Base-by-base conservation (phyloP, 2,113 vertebrate genomes). In the Thunnus maccoyii region DNA sequence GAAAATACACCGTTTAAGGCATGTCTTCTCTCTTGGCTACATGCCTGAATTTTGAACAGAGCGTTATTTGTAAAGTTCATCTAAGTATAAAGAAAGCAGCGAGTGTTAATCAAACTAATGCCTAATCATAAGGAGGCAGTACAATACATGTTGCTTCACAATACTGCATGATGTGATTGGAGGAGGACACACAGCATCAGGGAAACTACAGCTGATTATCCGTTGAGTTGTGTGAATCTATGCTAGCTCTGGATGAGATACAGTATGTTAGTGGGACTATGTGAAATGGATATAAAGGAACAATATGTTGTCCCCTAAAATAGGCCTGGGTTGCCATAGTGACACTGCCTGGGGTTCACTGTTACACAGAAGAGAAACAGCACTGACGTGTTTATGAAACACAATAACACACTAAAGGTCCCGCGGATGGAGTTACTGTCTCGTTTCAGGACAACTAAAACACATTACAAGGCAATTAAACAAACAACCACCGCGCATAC, bases 331-430 rank as follows among this genome's bases (percentile, higher is more conserved):
- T 87, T 88, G 76, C 84, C 66, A 90, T 90, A 72, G 88, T 56
- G 83, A 92, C 82, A 76, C 15, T 58, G 62, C 47, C 63, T 46
- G 63, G 77, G 72, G 68, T 84, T 27, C 68, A 78, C 46, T 10
- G 58, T 65, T 73, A 76, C 50, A 76, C 50, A 73, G 47, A 15
- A 47, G 32, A 65, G n/a, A 71, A 80, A 85, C 76, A 72, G 50
- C 76, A 80, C 73, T 64, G 73, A 86, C 1, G 51, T 85, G 86
- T 86, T 87, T 86, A 78, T 80, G 79, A 85, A 90, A 87, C 78
- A 86, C 80, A 75, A 60, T 47, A 76, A 85, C 71, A 79, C 61
- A 76, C 46, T 18, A 13, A 61, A 46, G 65, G 78, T 75, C 72
- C 72, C 2, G 30, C 18, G 64, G 75, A 78, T 70, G 64, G 66